Evolutionary conservation across 2,888 invertebrate genomes (phyloP).

Genomic region (Drosophila lacicola): DNA sequence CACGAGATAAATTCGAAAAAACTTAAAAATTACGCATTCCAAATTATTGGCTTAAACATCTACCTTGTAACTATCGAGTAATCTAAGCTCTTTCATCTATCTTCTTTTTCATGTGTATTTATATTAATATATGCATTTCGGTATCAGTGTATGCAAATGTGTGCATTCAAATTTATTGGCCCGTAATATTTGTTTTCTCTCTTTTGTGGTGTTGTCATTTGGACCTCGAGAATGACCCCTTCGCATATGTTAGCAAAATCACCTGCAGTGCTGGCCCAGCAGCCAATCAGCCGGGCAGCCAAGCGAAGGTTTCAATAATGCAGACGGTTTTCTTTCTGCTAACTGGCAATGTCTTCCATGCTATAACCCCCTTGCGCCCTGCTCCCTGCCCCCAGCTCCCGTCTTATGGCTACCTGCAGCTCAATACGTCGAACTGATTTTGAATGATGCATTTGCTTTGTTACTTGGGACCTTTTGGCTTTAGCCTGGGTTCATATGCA

Average conservation of each 20-base stretch:
- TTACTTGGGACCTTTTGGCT: slow-evolving; percentile 54
- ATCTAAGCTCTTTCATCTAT: background rate
- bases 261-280: slow-evolving; percentile 64
- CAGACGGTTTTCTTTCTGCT: slow-evolving; percentile 36
- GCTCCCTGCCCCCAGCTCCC: background rate
- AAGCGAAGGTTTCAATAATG: slow-evolving; percentile 64
- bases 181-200: slow-evolving; percentile 49
- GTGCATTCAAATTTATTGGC: slow-evolving; percentile 60
- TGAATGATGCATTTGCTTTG: slow-evolving; percentile 72
- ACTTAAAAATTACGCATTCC: background rate
- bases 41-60: background rate
- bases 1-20: background rate
- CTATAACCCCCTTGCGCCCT: background rate
- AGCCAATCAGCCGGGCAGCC: slow-evolving; percentile 32
- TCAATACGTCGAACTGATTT: slow-evolving; percentile 65
- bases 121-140: slow-evolving; percentile 14
- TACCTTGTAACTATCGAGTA: background rate
- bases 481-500: slow-evolving; percentile 31
- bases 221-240: slow-evolving; percentile 47
- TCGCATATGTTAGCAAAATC: slow-evolving; percentile 71
- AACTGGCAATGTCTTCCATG: background rate
- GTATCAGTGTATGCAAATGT: slow-evolving; percentile 31
- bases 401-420: slow-evolving; percentile 57
- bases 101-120: background rate
- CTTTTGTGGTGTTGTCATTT: slow-evolving; percentile 24